phyloP scores from a whole-genome alignment of 2,797 vertebrate species.

The Huso huso region DNA sequence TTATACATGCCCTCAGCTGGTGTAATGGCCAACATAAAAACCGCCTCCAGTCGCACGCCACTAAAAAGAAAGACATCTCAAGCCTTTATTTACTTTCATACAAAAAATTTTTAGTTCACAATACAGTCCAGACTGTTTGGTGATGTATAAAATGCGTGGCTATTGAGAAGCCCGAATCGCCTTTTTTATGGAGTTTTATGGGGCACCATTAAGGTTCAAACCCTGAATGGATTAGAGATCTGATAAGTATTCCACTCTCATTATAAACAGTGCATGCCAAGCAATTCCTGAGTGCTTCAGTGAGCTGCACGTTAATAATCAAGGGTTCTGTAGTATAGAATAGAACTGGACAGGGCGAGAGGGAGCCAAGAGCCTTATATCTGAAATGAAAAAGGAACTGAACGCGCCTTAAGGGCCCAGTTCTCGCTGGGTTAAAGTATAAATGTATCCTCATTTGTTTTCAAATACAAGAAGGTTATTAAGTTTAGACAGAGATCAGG shows the following conservation, averaged over 20 bases:
- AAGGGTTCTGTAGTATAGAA: constrained; percentile 10
- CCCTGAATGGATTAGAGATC: constrained; percentile 7
- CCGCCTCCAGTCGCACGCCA: constrained; percentile 44
- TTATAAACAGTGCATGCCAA: constrained; percentile 11
- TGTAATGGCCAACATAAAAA: constrained; percentile 48
- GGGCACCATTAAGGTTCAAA: constrained; percentile 18
- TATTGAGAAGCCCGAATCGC: constrained; percentile 2
- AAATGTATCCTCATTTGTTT: too few relatives aligned
- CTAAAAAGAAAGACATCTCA: constrained; percentile 32
- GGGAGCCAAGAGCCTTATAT: constrained; percentile 13
- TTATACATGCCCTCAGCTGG: constrained; percentile 24
- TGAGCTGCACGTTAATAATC: constrained; percentile 22
- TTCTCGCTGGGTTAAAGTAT: too few relatives aligned
- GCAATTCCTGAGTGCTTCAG: constrained; percentile 12
- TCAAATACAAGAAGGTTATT: too few relatives aligned
- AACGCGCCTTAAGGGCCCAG: too few relatives aligned
- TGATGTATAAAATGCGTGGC: background rate
- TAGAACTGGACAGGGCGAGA: constrained; percentile 16
- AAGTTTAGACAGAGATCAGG: too few relatives aligned
- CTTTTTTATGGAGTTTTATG: constrained; percentile 4
- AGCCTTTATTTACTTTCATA: background rate
- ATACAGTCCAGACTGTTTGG: constrained; percentile 55
- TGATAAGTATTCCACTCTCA: constrained; percentile 19
- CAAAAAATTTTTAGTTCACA: constrained; percentile 18
- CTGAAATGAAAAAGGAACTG: background rate